These are phyloP conservation scores for Physeter macrocephalus DNA, from an alignment of 2,113 vertebrate genomes.

Conservation along the genomic window DNA sequence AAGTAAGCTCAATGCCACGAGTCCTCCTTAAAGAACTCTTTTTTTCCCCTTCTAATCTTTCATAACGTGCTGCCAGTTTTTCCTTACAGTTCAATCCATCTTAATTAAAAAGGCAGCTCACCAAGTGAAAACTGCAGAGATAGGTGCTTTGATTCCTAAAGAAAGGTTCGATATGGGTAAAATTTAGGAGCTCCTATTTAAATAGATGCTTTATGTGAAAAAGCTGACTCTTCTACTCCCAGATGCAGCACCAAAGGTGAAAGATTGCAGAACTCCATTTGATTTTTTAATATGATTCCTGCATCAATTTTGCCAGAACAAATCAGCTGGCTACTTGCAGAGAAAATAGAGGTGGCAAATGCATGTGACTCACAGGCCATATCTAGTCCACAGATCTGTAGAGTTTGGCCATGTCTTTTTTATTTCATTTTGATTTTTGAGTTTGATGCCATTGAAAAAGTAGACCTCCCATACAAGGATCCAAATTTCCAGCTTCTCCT, in stretches of 20 bases:
- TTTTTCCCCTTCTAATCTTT: not conserved
- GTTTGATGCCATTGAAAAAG: not conserved
- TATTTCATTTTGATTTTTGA: not conserved
- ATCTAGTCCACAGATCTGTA: not conserved
- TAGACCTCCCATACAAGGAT: not conserved
- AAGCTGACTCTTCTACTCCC: not conserved
- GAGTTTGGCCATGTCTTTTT: not conserved
- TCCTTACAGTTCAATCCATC: not conserved
- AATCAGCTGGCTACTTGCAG: not conserved
- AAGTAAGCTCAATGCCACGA: not conserved
- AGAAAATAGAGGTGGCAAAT: not conserved
- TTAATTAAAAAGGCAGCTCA: not conserved
- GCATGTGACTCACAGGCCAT: not conserved
- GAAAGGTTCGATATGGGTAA: not conserved
- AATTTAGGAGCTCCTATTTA: not conserved
- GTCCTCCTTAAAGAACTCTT: not conserved
- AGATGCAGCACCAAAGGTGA: not conserved
- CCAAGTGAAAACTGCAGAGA: not conserved
- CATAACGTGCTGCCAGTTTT: not conserved
- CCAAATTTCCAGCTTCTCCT: not conserved
- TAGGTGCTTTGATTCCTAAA: not conserved
- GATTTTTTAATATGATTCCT: not conserved
- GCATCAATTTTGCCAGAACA: not conserved
- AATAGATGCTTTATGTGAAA: not conserved
- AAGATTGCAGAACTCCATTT: not conserved